Evolutionary conservation across 2,888 invertebrate genomes (phyloP).

Genomic region (Poecilobothrus nobilitatus): DNA sequence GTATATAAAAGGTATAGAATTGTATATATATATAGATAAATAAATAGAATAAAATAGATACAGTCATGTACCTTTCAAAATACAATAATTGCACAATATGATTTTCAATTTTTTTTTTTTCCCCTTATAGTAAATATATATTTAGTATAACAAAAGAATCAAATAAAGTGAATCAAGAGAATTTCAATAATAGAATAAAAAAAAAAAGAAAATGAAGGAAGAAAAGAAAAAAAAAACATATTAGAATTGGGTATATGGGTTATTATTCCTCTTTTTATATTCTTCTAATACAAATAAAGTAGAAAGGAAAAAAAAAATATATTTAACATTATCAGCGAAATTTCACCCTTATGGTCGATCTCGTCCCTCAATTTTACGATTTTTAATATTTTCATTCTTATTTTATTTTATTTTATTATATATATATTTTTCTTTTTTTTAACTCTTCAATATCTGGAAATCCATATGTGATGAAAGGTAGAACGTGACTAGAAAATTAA

Average conservation of each 20-base stretch:
- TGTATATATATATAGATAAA: too few species aligned
- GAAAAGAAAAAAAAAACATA: neutral
- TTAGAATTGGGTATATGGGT: constrained; percentile 6
- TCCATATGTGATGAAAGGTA: constrained; percentile 7
- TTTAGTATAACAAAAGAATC: constrained; percentile 4
- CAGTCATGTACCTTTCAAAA: constrained; percentile 6
- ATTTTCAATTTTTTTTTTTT: neutral
- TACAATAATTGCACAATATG: constrained; percentile 4
- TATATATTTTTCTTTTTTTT: neutral
- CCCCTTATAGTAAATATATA: neutral
- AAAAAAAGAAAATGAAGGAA: too few species aligned
- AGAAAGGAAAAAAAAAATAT: neutral
- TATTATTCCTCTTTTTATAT: neutral
- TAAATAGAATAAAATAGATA: neutral
- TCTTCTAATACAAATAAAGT: too few species aligned
- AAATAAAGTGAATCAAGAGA: constrained; percentile 1
- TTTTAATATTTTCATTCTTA: too few species aligned
- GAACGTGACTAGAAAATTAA: constrained; percentile 9
- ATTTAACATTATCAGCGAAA: neutral
- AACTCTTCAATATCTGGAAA: neutral
- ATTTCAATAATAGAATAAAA: too few species aligned
- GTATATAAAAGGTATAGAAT: too few species aligned
- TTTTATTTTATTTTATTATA: neutral
- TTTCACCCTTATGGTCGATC: neutral
- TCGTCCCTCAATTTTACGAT: neutral